These are phyloP conservation scores for Netelia melanura DNA, from an alignment of 2,888 invertebrate genomes.

Conservation along the genomic window DNA sequence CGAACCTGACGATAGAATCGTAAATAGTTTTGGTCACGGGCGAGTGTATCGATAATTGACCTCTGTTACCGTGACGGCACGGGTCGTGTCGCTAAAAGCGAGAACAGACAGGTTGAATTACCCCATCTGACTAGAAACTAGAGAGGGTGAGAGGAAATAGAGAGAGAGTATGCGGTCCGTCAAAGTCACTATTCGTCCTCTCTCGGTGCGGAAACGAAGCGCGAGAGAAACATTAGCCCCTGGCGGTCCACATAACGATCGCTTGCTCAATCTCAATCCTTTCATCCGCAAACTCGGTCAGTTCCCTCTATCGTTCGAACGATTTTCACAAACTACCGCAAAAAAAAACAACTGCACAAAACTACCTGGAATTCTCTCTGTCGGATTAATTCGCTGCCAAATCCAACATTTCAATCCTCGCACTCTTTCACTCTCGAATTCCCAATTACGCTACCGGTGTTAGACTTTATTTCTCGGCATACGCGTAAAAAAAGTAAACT, in stretches of 20 bases:
- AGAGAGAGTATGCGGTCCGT: not conserved
- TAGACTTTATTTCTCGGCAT: not conserved
- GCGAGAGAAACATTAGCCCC: not conserved
- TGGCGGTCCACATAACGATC: slow-evolving; percentile 2
- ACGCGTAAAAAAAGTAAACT: not conserved
- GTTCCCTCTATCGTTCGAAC: not conserved
- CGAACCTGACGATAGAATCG: not conserved
- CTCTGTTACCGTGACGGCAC: slow-evolving; percentile 37
- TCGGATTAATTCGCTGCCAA: not conserved
- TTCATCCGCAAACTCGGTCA: not conserved
- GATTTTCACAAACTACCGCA: not conserved
- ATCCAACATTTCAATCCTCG: not conserved
- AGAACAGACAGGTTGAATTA: slow-evolving; percentile 23
- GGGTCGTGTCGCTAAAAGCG: slow-evolving; percentile 6
- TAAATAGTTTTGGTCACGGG: not conserved
- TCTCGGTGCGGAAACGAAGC: not conserved
- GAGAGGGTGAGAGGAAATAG: not conserved
- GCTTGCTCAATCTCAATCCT: not conserved
- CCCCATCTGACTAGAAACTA: slow-evolving; percentile 5
- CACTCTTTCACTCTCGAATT: not conserved
- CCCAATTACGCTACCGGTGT: not conserved
- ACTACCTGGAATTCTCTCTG: not conserved
- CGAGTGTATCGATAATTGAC: slow-evolving; percentile 54
- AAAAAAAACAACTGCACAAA: not conserved
- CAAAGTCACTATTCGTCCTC: not conserved